Evolutionary conservation across 2,113 vertebrate species (phyloP), one percentile per base, ranked within the genome.

Genomic region (Nematolebias whitei): DNA sequence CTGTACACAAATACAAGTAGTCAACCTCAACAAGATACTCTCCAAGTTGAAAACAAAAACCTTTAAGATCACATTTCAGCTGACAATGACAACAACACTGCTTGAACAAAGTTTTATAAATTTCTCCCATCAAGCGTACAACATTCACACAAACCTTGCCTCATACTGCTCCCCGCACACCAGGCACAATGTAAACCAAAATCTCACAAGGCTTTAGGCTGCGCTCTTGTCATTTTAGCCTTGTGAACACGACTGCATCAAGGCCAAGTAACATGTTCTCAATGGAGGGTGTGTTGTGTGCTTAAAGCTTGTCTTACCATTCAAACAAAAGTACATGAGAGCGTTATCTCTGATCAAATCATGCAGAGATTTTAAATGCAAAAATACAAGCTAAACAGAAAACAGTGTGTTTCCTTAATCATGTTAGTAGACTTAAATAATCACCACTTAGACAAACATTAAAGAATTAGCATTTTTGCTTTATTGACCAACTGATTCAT

Each of bases 181-280:
- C 32, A 52, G 68, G 55, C 51, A 41, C 62, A 39, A 81, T 8
- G 0, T 60, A 70, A 71, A 55, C 55, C 76, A 78, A 73, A 80
- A 65, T 74, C 39, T 75, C 62, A 71, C 69, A 55, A 47, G 55
- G 62, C 44, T 78, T 71, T 49, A 19, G 58, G 64, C 48, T 8
- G 67, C 44, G 53, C 82, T 83, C 72, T 62, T 75, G 64, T 80
- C 72, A 71, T 75, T 58, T 60, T 47, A 80, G 79, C 63, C 69
- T 79, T 78, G 82, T 67, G 72, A 86, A 79, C 70, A 58, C 50
- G 56, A 41, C 32, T 76, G 63, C 64, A 44, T 44, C 75, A 64
- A 82, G 76, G 80, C 74, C 71, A 79, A 75, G 72, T 51, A 73
- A 55, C 68, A 85, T 77, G 76, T 68, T 79, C 80, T 80, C 83